Evolutionary conservation across 2,888 invertebrate species (phyloP).

Genomic region (Dorcus hopei): DNA sequence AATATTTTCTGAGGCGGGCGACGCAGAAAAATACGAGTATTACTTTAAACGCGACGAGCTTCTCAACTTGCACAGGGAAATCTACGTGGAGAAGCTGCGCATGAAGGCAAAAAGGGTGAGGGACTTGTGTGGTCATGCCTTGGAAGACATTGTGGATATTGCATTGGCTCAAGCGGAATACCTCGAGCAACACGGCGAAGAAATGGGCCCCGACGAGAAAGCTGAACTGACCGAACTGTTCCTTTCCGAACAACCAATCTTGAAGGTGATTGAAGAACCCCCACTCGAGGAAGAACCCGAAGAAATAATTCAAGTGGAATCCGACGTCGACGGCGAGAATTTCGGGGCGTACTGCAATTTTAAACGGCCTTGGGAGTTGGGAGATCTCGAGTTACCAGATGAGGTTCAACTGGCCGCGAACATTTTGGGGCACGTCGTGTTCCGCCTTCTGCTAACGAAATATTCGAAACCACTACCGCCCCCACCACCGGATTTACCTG

Average conservation of each 20-base stretch:
- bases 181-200: slow-evolving; percentile 42
- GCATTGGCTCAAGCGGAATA: slow-evolving; percentile 55
- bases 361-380: slow-evolving; percentile 55
- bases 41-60: slow-evolving; percentile 52
- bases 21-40: slow-evolving; percentile 19
- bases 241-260: slow-evolving; percentile 55
- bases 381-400: slow-evolving; percentile 43
- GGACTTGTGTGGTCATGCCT: slow-evolving; percentile 53
- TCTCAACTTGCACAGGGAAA: slow-evolving; percentile 52
- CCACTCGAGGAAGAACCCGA: slow-evolving; percentile 20
- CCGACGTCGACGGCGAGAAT: slow-evolving; percentile 47
- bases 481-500: slow-evolving; percentile 35
- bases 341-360: slow-evolving; percentile 57
- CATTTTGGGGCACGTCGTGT: slow-evolving; percentile 41
- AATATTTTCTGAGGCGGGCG: slow-evolving; percentile 21
- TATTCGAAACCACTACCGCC: slow-evolving; percentile 37
- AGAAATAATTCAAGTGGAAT: slow-evolving; percentile 38
- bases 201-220: slow-evolving; percentile 43
- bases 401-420: slow-evolving; percentile 49
- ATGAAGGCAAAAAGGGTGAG: slow-evolving; percentile 52
- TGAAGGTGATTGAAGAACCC: slow-evolving; percentile 44
- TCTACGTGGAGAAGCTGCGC: slow-evolving; percentile 56
- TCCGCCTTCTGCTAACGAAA: slow-evolving; percentile 37
- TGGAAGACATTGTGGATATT: slow-evolving; percentile 56
- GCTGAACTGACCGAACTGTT: slow-evolving; percentile 59